These are phyloP conservation scores for Apostichopus californicus DNA, from an alignment of 35 echinoderm and acorn worm genomes.

Conservation along the genomic window DNA sequence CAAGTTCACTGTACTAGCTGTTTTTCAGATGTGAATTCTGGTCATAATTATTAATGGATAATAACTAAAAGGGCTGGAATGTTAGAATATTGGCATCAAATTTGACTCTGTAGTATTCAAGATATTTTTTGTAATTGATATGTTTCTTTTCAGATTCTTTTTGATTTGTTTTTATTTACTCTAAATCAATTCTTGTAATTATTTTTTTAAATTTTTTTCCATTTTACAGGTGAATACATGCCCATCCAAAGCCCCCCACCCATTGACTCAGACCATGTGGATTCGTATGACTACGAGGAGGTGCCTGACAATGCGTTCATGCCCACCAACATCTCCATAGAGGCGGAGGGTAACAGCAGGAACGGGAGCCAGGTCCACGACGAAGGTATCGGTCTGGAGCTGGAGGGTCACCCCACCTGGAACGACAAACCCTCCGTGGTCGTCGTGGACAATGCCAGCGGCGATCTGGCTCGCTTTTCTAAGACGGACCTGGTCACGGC, in stretches of 20 bases:
- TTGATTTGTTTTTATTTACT: no score
- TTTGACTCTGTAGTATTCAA: no score
- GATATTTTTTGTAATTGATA: no score
- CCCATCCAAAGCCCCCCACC: slow-evolving; percentile 26
- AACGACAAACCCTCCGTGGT: slow-evolving; percentile 54
- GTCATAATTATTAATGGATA: no score
- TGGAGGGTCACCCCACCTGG: slow-evolving; percentile 57
- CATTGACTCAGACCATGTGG: not conserved
- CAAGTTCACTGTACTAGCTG: no score
- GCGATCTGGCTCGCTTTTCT: slow-evolving; percentile 30
- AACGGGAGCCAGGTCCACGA: slow-evolving; percentile 26
- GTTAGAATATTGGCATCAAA: no score
- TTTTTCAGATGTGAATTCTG: no score
- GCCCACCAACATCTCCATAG: slow-evolving; percentile 11
- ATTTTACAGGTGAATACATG: slow-evolving; percentile 14
- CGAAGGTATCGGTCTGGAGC: slow-evolving; percentile 66
- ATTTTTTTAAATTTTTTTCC: not conserved
- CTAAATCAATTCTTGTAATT: not conserved
- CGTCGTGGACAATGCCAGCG: slow-evolving; percentile 35
- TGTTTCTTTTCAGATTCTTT: no score
- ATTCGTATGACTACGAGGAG: slow-evolving; percentile 47
- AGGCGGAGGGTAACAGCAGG: slow-evolving; percentile 29
- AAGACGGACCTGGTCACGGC: slow-evolving; percentile 27
- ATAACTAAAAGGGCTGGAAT: no score
- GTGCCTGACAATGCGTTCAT: slow-evolving; percentile 19